Base-by-base conservation (phyloP, 2,113 vertebrate species). In the Ibidorhyncha struthersii region DNA sequence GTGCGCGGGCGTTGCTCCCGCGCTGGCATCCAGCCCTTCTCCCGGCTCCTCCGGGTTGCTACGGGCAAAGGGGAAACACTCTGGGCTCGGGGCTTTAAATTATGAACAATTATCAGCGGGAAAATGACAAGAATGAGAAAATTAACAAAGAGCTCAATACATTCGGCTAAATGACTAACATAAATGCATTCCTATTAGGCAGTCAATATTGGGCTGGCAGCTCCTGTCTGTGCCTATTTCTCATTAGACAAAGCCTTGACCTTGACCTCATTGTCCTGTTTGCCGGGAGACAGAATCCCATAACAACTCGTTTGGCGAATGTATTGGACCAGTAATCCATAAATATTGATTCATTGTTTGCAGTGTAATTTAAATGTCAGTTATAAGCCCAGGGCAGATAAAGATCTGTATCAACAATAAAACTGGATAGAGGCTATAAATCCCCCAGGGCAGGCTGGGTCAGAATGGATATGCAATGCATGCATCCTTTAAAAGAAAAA, bases 291-390 rank as follows among this genome's bases (percentile, higher is more conserved):
- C 97, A 91, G 95, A 52, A 98, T 96, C 98, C 96, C 97, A 97
- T 96, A 96, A 98, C 95, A 93, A 34, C 97, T 96, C 95, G 97
- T 95, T 98, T 98, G 98, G 98, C 97, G 96, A 98, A 98, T 95
- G 98, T 98, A 97, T 98, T 95, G 98, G 98, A 96, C 98, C 77
- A 93, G 98, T 98, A 98, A 99, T 99, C 99, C 98, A 99, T 99
- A 99, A 98, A 98, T 99, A 99, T 99, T 97, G 99, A 99, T 99
- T 98, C 98, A 96, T 98, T 99, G 99, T 99, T 99, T 98, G 99
- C 99, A 97, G 98, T 98, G 99, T 99, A 98, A 99, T 99, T 99
- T 99, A 99, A 99, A 99, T 99, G 99, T 99, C 99, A 99, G 98
- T 99, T 99, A 98, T 98, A 97, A 99, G 98, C 98, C 98, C 96